Conservation (phyloP, 2,797 vertebrate genomes). For the Phrynocephalus forsythii region DNA sequence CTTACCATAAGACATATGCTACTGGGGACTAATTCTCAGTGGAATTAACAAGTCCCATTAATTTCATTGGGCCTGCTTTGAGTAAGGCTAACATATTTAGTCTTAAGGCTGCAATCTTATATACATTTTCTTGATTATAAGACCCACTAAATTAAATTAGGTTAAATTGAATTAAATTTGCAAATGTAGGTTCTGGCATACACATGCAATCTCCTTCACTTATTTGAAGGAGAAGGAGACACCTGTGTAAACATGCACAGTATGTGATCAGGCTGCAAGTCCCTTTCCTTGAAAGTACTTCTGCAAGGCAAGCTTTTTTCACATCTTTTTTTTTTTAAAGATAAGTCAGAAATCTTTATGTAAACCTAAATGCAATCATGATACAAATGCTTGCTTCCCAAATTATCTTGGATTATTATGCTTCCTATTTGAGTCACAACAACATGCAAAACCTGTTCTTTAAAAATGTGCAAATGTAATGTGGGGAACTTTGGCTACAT, state of each 20-base stretch:
- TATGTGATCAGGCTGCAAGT: background rate
- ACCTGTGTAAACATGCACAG: background rate
- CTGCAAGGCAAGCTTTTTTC: background rate
- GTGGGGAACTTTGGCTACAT: background rate
- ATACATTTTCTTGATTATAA: background rate
- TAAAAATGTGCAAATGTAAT: conserved; percentile 17
- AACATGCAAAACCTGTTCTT: background rate
- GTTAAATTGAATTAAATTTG: background rate
- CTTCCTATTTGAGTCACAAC: background rate
- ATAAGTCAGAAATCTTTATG: background rate
- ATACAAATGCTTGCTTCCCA: background rate
- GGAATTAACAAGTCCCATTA: too few relatives aligned
- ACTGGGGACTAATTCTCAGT: too few relatives aligned
- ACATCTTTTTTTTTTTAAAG: background rate
- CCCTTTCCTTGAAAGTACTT: background rate
- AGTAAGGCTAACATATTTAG: too few relatives aligned
- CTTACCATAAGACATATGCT: too few relatives aligned
- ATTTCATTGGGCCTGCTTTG: too few relatives aligned
- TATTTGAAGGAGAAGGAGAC: background rate
- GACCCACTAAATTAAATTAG: background rate
- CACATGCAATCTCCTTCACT: background rate
- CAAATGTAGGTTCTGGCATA: background rate
- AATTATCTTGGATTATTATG: background rate
- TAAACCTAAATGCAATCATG: background rate
- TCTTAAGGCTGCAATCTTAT: background rate